Evolutionary conservation across 2,797 vertebrate genomes (phyloP).

Genomic region (Zenarchopterus dispar): DNA sequence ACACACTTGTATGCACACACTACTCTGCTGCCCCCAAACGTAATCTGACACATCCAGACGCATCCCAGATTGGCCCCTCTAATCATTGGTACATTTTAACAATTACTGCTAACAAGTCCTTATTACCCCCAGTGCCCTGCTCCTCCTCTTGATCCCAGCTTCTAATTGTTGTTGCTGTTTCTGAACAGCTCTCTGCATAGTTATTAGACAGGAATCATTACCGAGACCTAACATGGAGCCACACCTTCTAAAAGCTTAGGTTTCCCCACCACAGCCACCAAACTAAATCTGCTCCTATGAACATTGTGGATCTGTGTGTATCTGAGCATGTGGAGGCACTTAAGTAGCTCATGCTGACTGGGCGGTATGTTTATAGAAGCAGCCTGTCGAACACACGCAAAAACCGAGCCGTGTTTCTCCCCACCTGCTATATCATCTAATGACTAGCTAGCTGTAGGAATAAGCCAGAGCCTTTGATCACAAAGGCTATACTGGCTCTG

Average conservation of each 20-base stretch:
- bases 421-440: constrained; percentile 60
- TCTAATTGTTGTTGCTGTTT: constrained; percentile 80
- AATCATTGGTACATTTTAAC: constrained; percentile 80
- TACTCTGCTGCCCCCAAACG: constrained; percentile 19
- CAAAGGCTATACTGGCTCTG: constrained; percentile 39
- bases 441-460: constrained; percentile 53
- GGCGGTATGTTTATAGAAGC: constrained; percentile 69
- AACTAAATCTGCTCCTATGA: constrained; percentile 48
- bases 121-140: constrained; percentile 78
- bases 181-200: constrained; percentile 75
- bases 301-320: constrained; percentile 4
- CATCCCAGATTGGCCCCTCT: constrained; percentile 70
- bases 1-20: constrained; percentile 2
- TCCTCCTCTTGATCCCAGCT: constrained; percentile 71
- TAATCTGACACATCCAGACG: constrained; percentile 68
- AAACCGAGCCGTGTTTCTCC: constrained; percentile 42
- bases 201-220: constrained; percentile 81
- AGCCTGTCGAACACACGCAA: constrained; percentile 55
- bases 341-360: constrained; percentile 67
- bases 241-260: constrained; percentile 41
- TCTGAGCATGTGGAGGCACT: constrained; percentile 23
- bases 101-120: constrained; percentile 84
- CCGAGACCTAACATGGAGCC: constrained; percentile 47
- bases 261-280: constrained; percentile 44
- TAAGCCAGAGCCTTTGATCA: constrained; percentile 50